phyloP scores from a whole-genome alignment of 1,140 invertebrate species.

The Orchesella cincta region DNA sequence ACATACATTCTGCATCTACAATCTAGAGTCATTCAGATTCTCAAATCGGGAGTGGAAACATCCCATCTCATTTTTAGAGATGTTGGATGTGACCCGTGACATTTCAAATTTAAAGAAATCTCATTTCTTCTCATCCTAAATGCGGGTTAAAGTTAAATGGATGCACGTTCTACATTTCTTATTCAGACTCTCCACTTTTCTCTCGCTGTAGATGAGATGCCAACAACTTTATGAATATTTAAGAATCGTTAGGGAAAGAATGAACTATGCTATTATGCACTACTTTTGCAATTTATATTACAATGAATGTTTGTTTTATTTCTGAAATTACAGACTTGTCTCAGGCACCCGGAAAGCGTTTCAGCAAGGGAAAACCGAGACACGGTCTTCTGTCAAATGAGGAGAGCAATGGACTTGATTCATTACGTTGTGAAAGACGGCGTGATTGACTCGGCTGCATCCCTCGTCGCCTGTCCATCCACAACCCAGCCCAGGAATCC shows the following conservation, averaged over 20 bases:
- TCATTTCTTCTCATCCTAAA: neutral
- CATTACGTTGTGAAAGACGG: conserved; percentile 96
- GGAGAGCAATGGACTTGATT: conserved; percentile 94
- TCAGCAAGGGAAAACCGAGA: conserved; percentile 92
- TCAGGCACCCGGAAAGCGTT: conserved; percentile 91
- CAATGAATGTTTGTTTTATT: neutral
- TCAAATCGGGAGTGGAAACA: neutral
- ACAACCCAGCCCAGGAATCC: conserved; percentile 43
- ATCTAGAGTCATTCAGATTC: neutral
- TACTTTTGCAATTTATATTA: neutral
- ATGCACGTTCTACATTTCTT: neutral
- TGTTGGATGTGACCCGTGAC: neutral
- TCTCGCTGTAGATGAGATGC: neutral
- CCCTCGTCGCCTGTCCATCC: conserved; percentile 45
- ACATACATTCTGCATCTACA: too few species aligned
- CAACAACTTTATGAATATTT: neutral
- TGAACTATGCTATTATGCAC: neutral
- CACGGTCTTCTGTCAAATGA: conserved; percentile 96
- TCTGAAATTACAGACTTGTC: conserved; percentile 66
- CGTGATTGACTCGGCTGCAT: conserved; percentile 67
- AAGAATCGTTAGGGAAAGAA: neutral
- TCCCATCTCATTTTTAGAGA: neutral
- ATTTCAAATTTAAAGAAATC: neutral
- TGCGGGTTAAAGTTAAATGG: neutral
- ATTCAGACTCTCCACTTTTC: neutral